Percentiles rank a stretch among this genome's conserved stretches.
These are phyloP conservation scores for Melanargia galathea DNA, from an alignment of 2,888 invertebrate species.

Conservation along the genomic window DNA sequence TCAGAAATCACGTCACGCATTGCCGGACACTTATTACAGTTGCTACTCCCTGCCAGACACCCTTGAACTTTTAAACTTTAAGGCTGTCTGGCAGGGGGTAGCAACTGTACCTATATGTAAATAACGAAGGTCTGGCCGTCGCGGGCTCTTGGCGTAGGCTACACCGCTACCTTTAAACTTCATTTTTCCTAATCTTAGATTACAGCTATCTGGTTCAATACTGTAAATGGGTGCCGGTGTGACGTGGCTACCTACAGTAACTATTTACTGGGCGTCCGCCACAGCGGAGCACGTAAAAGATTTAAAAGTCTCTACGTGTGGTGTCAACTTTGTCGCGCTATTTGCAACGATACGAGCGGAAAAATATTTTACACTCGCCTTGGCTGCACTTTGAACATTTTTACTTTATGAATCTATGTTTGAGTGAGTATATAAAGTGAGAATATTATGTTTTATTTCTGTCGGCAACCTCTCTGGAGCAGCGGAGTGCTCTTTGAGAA, in stretches of 20 bases:
- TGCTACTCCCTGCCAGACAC: no score
- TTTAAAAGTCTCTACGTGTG: constrained; percentile 36
- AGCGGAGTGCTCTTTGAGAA: no score
- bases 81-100: no score
- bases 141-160: no score
- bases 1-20: no score
- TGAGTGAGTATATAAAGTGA: background rate
- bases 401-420: background rate
- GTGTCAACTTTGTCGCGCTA: constrained; percentile 24
- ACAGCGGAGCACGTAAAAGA: constrained; percentile 36
- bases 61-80: no score
- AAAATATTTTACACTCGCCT: constrained; percentile 20
- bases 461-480: background rate
- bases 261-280: constrained; percentile 29
- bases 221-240: background rate
- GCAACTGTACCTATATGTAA: no score
- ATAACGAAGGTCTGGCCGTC: no score
- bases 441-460: background rate
- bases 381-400: constrained; percentile 7
- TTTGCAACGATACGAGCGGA: constrained; percentile 16
- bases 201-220: background rate
- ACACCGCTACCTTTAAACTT: no score
- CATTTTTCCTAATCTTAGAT: no score
- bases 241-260: background rate
- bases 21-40: no score